Evolutionary conservation across 1,140 invertebrate species (phyloP), one percentile per base, ranked within the genome.

Genomic region (Odontomachus brunneus): DNA sequence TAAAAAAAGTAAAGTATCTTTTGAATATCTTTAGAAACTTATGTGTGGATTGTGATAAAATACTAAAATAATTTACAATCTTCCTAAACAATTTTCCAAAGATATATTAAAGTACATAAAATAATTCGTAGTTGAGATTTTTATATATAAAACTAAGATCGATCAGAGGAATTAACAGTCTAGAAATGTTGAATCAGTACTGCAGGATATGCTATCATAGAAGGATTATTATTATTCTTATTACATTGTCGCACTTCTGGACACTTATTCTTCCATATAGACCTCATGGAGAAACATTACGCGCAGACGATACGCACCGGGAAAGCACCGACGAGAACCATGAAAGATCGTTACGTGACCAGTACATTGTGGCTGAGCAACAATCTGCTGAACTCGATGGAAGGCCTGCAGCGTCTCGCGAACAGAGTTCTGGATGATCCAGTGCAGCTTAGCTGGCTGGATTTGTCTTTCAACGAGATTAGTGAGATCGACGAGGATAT

Each of bases 401-500:
- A 85, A 7, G 90, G 91, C 55, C 81, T 95, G 29, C 89, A 93
- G 24, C 82, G 82, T 14, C 91, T 95, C 3, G 86, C 92, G 0
- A 89, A 92, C 0, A 87, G 89, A 5, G 85, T 92, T 33, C 88
- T 95, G 2, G 93, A 94, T 29, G 82, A 92, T 49, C 94, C 95
- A 0, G 55, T 73, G 0, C 83, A 91, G 12, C 91, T 95, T 4
- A 92, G 92, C 11, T 95, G 95, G 95, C 80, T 95, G 2, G 95
- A 95, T 91, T 91, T 95, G 17, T 95, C 95, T 0, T 95, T 94
- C 84, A 95, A 95, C 73, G 89, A 90, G n/a, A 92, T 95, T 55
- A 82, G 67, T 0, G 90, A 93, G 33, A 93, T 95, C 19, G 92
- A 93, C 44, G 91, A 94, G 11, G 92, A 94, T 60, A 86, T 94